A percentile compares a stretch with the other conserved stretches of the same genome.
phyloP scores from a whole-genome alignment of 2,113 vertebrate genomes.

The Mellivora capensis region DNA sequence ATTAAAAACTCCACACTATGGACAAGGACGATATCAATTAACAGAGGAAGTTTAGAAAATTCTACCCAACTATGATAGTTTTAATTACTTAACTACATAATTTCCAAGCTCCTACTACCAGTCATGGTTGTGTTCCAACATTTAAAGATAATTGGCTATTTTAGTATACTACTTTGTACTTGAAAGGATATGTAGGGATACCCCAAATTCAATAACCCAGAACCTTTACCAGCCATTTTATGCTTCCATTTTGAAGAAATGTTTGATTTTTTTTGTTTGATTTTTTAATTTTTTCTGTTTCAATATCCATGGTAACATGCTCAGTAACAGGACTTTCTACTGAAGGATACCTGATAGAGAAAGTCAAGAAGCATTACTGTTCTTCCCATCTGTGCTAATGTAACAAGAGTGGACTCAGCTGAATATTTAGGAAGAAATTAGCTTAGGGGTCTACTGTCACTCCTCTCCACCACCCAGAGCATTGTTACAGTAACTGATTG shows the following conservation, averaged over 20 bases:
- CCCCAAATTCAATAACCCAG: not conserved
- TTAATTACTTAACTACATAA: conserved; percentile 64
- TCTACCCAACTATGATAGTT: conserved; percentile 17
- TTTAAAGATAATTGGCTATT: conserved; percentile 43
- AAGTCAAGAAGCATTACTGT: not conserved
- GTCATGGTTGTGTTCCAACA: conserved; percentile 5
- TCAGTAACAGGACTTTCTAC: not conserved
- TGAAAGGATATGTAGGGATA: not conserved
- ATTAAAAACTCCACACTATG: conserved; percentile 12
- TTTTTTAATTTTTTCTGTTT: not conserved
- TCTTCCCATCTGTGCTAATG: not conserved
- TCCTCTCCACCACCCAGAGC: not conserved
- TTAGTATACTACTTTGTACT: not conserved
- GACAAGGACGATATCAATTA: conserved; percentile 42
- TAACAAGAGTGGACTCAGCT: not conserved
- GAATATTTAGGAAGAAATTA: not conserved
- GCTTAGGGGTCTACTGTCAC: not conserved
- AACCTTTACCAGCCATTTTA: not conserved
- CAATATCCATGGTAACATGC: not conserved
- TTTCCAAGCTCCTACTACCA: conserved; percentile 38
- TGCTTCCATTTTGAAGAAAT: not conserved
- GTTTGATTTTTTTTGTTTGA: not conserved
- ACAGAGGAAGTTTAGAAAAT: conserved; percentile 37
- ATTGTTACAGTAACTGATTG: not conserved
- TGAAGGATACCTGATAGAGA: not conserved